These are phyloP conservation scores for Lagocephalus sceleratus DNA, from an alignment of 2,797 vertebrate species.

Conservation along the genomic window DNA sequence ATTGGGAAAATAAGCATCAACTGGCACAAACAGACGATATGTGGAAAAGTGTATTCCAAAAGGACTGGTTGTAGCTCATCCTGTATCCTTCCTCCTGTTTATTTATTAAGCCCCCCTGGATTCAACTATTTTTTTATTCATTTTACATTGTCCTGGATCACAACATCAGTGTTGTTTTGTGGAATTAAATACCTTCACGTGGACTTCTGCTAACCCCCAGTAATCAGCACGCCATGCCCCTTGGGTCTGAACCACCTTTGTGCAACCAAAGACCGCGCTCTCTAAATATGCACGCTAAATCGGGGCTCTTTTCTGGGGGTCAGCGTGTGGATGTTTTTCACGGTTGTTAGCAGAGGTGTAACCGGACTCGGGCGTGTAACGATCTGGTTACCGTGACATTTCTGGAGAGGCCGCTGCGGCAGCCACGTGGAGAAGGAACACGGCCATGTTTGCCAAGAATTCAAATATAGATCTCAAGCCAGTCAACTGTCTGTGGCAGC, in stretches of 20 bases:
- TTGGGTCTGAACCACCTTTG: conserved; percentile 39
- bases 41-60: no score
- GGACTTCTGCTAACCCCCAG: background rate
- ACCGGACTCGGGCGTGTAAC: conserved; percentile 58
- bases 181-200: no score
- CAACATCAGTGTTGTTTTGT: no score
- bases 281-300: conserved; percentile 68
- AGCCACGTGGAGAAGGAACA: conserved; percentile 48
- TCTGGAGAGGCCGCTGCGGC: conserved; percentile 53
- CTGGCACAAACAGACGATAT: no score
- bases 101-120: no score
- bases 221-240: background rate
- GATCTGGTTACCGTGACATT: conserved; percentile 76
- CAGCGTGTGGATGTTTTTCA: conserved; percentile 64
- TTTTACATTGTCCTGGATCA: no score
- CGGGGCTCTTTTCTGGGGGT: conserved; percentile 55
- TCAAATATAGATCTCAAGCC: conserved; percentile 71
- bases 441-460: conserved; percentile 56
- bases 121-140: no score
- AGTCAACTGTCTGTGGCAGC: conserved; percentile 29
- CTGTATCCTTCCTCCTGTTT: no score
- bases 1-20: no score
- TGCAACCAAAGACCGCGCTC: conserved; percentile 55
- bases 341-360: conserved; percentile 69
- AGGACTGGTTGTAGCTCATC: no score